Conservation (phyloP, 2,797 vertebrate species). For the Hoplostethus mediterraneus region DNA sequence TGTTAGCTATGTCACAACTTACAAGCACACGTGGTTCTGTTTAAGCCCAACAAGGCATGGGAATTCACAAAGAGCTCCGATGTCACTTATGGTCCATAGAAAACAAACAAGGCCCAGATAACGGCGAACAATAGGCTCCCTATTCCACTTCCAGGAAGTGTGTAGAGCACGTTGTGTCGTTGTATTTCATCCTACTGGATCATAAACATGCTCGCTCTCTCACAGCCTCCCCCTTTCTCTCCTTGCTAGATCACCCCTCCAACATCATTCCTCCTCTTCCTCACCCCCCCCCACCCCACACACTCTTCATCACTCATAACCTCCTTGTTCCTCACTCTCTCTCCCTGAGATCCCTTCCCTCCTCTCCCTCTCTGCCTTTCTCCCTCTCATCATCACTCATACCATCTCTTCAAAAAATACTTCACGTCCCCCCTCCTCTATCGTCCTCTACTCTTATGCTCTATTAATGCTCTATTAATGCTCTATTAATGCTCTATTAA, state of each 20-base stretch:
- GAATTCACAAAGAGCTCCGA: constrained; percentile 74
- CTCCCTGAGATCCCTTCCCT: no score
- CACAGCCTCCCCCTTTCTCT: neutral
- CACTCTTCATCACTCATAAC: neutral
- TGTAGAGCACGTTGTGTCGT: constrained; percentile 67
- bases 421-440: no score
- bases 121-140: constrained; percentile 78
- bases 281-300: constrained; percentile 7
- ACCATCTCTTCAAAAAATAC: no score
- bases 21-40: constrained; percentile 81
- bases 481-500: no score
- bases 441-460: no score
- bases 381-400: no score
- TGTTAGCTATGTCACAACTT: constrained; percentile 76
- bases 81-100: constrained; percentile 74
- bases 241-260: neutral
- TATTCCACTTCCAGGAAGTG: constrained; percentile 75
- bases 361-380: no score
- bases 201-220: constrained; percentile 60
- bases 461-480: no score
- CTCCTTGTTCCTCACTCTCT: neutral
- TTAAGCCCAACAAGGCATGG: constrained; percentile 79
- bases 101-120: constrained; percentile 82
- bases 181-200: constrained; percentile 74
- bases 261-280: constrained; percentile 13